Evolutionary conservation across 2,797 vertebrate genomes (phyloP).

Genomic region (Crypturellus tataupa): DNA sequence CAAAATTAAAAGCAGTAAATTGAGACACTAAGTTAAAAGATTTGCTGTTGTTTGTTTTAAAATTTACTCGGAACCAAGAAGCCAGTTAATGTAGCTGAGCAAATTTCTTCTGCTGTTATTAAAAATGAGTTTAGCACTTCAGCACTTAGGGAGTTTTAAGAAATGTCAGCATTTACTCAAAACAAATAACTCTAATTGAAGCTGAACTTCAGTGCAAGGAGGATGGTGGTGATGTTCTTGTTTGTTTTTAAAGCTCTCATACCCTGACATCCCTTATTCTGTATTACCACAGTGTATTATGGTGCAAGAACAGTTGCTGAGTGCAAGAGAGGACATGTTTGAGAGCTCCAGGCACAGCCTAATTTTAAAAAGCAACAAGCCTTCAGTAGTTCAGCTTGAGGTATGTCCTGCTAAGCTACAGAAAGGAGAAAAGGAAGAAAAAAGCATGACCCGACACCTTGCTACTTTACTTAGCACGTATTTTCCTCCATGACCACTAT

Average conservation of each 20-base stretch:
- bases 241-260: background rate
- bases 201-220: no score
- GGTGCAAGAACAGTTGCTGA: background rate
- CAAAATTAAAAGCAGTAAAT: background rate
- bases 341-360: fast-evolving
- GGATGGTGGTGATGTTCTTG: background rate
- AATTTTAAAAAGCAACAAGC: background rate
- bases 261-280: background rate
- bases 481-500: background rate
- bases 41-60: background rate
- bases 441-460: background rate
- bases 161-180: background rate
- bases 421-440: background rate
- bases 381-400: background rate
- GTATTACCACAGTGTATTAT: background rate
- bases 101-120: background rate
- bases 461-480: background rate
- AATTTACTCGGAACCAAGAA: background rate
- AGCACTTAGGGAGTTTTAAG: background rate
- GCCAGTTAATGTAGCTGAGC: background rate
- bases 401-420: background rate
- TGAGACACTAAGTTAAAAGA: background rate
- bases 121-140: background rate
- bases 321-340: background rate
- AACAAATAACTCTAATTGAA: background rate